Evolutionary conservation across 2,888 invertebrate species (phyloP).

Genomic region (Acronicta psi): DNA sequence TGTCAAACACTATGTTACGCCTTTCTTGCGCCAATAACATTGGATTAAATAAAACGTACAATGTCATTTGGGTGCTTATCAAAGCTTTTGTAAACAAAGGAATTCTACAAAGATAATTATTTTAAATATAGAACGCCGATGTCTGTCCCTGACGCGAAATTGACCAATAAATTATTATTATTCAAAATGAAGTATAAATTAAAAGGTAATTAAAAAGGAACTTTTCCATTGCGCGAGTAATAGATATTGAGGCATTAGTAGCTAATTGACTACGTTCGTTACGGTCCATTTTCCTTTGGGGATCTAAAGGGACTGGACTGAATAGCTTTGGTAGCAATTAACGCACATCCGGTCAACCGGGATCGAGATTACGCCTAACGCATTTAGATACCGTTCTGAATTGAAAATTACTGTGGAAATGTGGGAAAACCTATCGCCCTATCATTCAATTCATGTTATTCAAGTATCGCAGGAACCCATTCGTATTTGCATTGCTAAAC

Average conservation of each 20-base stretch:
- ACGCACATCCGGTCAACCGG: constrained; percentile 70
- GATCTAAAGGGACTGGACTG: constrained; percentile 55
- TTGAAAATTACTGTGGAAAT: constrained; percentile 51
- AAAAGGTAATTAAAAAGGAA: constrained; percentile 15
- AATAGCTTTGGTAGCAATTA: constrained; percentile 65
- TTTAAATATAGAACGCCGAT: constrained; percentile 17
- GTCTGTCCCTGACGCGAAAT: constrained; percentile 20
- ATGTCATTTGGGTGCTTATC: constrained; percentile 10
- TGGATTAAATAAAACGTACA: neutral
- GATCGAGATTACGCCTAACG: constrained; percentile 63
- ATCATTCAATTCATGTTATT: constrained; percentile 20
- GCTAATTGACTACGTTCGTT: constrained; percentile 53
- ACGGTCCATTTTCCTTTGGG: constrained; percentile 46
- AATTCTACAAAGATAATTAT: constrained; percentile 5
- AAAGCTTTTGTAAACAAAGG: constrained; percentile 33
- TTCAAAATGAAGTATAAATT: constrained; percentile 11
- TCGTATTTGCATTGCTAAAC: constrained; percentile 53
- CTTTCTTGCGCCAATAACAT: constrained; percentile 11
- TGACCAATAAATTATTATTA: constrained; percentile 25
- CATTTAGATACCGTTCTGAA: constrained; percentile 53
- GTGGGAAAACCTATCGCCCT: constrained; percentile 15
- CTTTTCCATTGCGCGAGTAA: constrained; percentile 18
- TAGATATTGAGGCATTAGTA: constrained; percentile 50
- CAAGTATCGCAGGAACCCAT: constrained; percentile 35
- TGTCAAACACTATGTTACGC: constrained; percentile 34